Percentiles rank a stretch among this genome's conserved stretches.
Conservation (phyloP, 2,888 invertebrate genomes). For the Oscheius sp. region DNA sequence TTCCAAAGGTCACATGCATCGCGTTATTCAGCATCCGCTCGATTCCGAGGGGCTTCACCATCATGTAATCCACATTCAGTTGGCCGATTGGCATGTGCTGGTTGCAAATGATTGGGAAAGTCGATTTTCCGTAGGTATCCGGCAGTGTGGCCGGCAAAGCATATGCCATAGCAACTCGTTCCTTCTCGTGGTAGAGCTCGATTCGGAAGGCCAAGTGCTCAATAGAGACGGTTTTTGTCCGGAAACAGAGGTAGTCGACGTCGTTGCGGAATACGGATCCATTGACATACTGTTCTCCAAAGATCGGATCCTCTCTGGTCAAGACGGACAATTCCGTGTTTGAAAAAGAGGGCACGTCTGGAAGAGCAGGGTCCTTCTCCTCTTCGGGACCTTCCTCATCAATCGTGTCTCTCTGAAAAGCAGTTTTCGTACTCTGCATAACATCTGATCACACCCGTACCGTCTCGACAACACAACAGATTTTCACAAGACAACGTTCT, state of each 20-base stretch:
- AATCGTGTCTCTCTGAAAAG: slow-evolving; percentile 46
- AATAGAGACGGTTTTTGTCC: slow-evolving; percentile 67
- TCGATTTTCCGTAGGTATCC: slow-evolving; percentile 56
- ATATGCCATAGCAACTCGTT: slow-evolving; percentile 50
- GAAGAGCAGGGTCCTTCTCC: slow-evolving; percentile 41
- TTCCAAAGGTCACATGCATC: slow-evolving; percentile 47
- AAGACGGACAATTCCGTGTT: slow-evolving; percentile 60
- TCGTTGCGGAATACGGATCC: slow-evolving; percentile 64
- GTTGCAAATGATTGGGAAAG: slow-evolving; percentile 50
- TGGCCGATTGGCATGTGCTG: slow-evolving; percentile 56
- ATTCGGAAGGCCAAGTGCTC: slow-evolving; percentile 64
- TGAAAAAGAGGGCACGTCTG: slow-evolving; percentile 56
- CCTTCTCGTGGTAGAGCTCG: slow-evolving; percentile 53
- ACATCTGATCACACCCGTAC: background rate
- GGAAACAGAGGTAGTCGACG: slow-evolving; percentile 64
- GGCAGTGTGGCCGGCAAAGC: slow-evolving; percentile 56
- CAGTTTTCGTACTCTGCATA: background rate
- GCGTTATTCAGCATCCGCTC: slow-evolving; percentile 32
- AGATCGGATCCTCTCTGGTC: slow-evolving; percentile 61
- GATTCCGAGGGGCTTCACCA: slow-evolving; percentile 41
- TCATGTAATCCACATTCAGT: slow-evolving; percentile 60
- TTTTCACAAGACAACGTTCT: background rate
- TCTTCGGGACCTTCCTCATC: slow-evolving; percentile 41
- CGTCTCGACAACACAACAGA: background rate
- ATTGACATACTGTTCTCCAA: slow-evolving; percentile 60